Evolutionary conservation across 1,140 invertebrate species (phyloP).

Genomic region (Hyles euphorbiae): DNA sequence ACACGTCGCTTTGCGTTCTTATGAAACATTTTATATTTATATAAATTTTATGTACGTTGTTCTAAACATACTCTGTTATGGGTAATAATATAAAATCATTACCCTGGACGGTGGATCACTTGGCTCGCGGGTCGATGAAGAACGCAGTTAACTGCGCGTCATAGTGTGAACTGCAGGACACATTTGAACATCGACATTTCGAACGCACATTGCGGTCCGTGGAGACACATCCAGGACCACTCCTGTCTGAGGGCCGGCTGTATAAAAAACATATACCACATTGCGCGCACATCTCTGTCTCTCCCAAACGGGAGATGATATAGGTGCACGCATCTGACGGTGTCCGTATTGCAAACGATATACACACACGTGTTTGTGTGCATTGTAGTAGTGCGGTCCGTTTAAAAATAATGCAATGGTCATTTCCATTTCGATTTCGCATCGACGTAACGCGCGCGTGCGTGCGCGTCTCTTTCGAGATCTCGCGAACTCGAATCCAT

Average conservation of each 20-base stretch:
- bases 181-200: constrained; percentile 86
- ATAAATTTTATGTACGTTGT: constrained; percentile 2
- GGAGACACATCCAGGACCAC: constrained; percentile 55
- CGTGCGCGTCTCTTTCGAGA: too few species aligned
- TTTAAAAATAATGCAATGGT: constrained; percentile 12
- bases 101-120: constrained; percentile 83
- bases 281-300: constrained; percentile 19
- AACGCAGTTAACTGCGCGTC: constrained; percentile 88
- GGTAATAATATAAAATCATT: constrained; percentile 22
- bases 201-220: constrained; percentile 81
- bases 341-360: constrained; percentile 4
- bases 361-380: too few species aligned
- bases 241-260: constrained; percentile 73
- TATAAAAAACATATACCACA: constrained; percentile 29
- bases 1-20: background rate
- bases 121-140: constrained; percentile 76
- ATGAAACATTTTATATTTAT: constrained; percentile 1
- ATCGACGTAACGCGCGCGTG: too few species aligned
- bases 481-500: too few species aligned
- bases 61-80: background rate
- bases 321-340: constrained; percentile 13
- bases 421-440: constrained; percentile 3
- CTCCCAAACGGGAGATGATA: too few species aligned
- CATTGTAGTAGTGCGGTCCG: constrained; percentile 1
- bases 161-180: constrained; percentile 88